Base-by-base conservation (phyloP, 2,888 invertebrate genomes). In the Chironomus tentans region DNA sequence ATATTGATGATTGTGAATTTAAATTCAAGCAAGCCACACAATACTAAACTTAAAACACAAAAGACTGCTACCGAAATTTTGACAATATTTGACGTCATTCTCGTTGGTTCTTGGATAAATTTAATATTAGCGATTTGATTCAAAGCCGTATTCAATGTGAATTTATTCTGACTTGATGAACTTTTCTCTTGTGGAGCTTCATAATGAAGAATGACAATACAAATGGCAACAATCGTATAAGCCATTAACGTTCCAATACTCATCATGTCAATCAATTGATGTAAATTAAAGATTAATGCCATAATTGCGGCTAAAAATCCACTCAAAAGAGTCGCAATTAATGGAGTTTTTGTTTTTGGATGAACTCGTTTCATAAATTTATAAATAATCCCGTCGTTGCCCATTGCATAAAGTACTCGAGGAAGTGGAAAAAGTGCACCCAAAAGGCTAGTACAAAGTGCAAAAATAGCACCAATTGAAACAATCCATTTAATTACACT, bases 211-310 rank as follows among this genome's bases (percentile, higher is more conserved):
- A 97, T 89, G 7, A 97, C 87, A 2, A 97, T 95, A 80, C 94
- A 93, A 77, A 94, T 89, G 0, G 95, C 94, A 0, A 97, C 97
- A 78, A 97, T 95, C 2, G 95, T 93, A 82, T 97, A 97, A 0
- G 95, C 95, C 74, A 95, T 86, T 1, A 95, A 85, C 0, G 95
- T 95, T 12, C 94, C 94, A 79, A 97, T 97, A 7, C 96, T 96
- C 94, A 97, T 95, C 92, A 97, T 97, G 81, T 97, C 95, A 77
- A 97, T 95, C 77, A 97, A 85, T 81, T 96, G 95, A 77, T 93
- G 89, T 77, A 97, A 85, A 84, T 97, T 92, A 83, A 97, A 95
- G n/a, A 96, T 82, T 0, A 93, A 86, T 0, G 96, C 93, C 92
- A 97, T 94, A 2, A 18, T 4, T 22, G 56, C 76, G 77, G 93